Percentiles rank a stretch among this genome's conserved stretches.
Evolutionary conservation across 2,797 vertebrate species (phyloP).

Genomic region (Paedocypris micromegethes): DNA sequence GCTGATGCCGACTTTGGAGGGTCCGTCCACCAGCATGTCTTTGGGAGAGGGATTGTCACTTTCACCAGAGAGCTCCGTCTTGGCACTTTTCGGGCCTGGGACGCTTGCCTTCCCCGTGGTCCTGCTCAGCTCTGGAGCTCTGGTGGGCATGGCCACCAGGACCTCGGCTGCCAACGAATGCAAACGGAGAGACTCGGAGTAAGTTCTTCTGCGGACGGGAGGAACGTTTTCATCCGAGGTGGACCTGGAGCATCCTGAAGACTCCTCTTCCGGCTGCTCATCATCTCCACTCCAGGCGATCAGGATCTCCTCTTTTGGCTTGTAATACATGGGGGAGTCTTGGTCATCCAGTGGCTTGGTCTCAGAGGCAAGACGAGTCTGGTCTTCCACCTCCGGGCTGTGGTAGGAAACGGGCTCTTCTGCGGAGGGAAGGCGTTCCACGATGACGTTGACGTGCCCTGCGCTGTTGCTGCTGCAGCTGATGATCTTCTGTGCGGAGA

Average conservation of each 20-base stretch:
- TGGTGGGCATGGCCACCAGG: slow-evolving; percentile 92
- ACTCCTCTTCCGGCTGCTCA: slow-evolving; percentile 20
- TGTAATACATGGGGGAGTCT: slow-evolving; percentile 24
- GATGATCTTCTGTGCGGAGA: slow-evolving; percentile 95
- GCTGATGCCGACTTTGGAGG: slow-evolving; percentile 89
- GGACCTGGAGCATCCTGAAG: slow-evolving; percentile 39
- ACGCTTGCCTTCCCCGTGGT: slow-evolving; percentile 61
- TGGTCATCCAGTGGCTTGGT: slow-evolving; percentile 46
- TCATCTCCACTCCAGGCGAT: slow-evolving; percentile 63
- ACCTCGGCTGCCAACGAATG: slow-evolving; percentile 93
- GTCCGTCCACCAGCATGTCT: slow-evolving; percentile 64
- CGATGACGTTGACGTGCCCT: slow-evolving; percentile 93
- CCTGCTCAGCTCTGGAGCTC: slow-evolving; percentile 75
- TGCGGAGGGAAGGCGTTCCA: slow-evolving; percentile 88
- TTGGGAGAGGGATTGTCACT: slow-evolving; percentile 52
- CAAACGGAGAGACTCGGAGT: slow-evolving; percentile 89
- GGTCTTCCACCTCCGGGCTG: slow-evolving; percentile 64
- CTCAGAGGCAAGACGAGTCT: slow-evolving; percentile 56
- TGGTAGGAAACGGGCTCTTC: slow-evolving; percentile 75
- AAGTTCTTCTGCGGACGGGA: slow-evolving; percentile 85
- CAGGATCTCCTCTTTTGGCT: slow-evolving; percentile 63
- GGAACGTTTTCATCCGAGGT: slow-evolving; percentile 82
- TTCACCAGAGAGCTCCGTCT: slow-evolving; percentile 54
- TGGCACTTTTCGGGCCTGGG: slow-evolving; percentile 62
- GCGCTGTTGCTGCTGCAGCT: slow-evolving; percentile 82